Base-by-base conservation (phyloP, 1,140 invertebrate species). In the Watersipora subatra region DNA sequence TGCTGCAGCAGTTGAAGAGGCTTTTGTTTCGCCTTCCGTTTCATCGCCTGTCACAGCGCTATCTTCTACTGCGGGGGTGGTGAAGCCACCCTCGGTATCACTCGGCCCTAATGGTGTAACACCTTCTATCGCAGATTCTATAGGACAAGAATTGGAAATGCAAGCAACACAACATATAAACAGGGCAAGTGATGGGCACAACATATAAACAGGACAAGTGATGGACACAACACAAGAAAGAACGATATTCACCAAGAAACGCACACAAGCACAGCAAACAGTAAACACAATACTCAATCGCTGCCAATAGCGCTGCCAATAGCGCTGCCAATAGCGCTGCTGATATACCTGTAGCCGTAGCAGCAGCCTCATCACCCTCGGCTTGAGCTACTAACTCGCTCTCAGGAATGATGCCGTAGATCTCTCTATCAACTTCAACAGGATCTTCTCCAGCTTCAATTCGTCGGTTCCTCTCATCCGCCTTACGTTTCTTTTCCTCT, bases 381-480 rank as follows among this genome's bases (percentile, higher is more conserved):
- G 34, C 34, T n/a, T 46, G 34, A 12, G 34, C n/a, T 46, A 46
- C 34, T n/a, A 46, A n/a, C n/a, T 46, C 34, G n/a, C 34, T 46
- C 34, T 46, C 34, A 7, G 34, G 34, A 46, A 46, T 46, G 7
- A 46, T 46, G n/a, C 34, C 34, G 34, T 46, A 46, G 34, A 46
- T 46, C 34, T 46, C 34, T 46, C 34, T 46, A n/a, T 46, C 34
- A 7, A 46, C 34, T 46, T 46, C 34, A 7, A 46, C 34, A 7
- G 34, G 34, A 46, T 72, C 70, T 61, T 70, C 73, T 57, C 67
- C 70, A 20, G 70, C 74, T 64, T 76, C 75, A 29, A 71, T 67
- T 34, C 71, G 69, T 58, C 69, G 71, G 46, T 68, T 24, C 28
- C 68, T 67, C 55, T 74, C 70, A 63, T 77, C 75, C 57, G 74